Evolutionary conservation across 2,797 vertebrate genomes (phyloP).

Genomic region (Peromyscus eremicus): DNA sequence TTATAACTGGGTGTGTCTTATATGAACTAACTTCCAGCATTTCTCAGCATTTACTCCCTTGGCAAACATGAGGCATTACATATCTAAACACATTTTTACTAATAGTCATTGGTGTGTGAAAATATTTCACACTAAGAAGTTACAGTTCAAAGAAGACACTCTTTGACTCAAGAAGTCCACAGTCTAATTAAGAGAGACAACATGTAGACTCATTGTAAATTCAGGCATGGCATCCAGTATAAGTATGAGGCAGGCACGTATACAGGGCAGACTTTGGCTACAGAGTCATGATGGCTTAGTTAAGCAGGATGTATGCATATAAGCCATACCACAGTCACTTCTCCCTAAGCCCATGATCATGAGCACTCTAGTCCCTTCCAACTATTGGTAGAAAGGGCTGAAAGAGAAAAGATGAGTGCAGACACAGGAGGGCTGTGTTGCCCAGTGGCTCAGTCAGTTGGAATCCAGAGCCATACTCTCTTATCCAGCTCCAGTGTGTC

Average conservation of each 20-base stretch:
- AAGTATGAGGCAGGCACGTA: not conserved
- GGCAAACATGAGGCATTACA: not conserved
- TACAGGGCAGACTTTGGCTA: not conserved
- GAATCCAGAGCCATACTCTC: accelerated
- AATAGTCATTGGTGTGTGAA: not conserved
- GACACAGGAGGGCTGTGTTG: no score
- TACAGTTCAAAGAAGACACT: not conserved
- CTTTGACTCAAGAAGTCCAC: not conserved
- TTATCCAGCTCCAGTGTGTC: not conserved
- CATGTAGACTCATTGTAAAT: not conserved
- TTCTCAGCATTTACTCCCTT: not conserved
- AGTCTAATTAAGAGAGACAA: not conserved
- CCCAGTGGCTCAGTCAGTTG: not conserved
- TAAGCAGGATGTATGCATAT: not conserved
- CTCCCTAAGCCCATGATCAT: not conserved
- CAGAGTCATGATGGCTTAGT: not conserved
- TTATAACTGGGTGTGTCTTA: not conserved
- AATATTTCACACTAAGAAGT: not conserved
- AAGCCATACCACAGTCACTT: not conserved
- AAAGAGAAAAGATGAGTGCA: not conserved
- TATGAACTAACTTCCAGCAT: not conserved
- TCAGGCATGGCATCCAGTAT: not conserved
- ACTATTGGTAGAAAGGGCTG: not conserved
- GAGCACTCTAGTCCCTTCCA: constrained; percentile 35
- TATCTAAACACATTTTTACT: not conserved